Evolutionary conservation across 2,113 vertebrate genomes (phyloP), one percentile per base, ranked within the genome.

Genomic region (Tinamus guttatus): DNA sequence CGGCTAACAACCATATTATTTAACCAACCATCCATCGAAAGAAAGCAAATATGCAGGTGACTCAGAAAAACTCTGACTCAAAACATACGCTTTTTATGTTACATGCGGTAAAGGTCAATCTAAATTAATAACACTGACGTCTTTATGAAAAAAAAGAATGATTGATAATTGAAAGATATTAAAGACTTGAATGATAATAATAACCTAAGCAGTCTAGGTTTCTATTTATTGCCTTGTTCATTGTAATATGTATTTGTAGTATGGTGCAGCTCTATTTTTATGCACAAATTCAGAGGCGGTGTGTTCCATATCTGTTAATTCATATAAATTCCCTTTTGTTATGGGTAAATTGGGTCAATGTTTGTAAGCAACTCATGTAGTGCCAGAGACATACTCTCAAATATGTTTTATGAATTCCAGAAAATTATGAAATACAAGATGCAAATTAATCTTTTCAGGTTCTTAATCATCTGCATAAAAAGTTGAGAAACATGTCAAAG

Each of bases 381-480:
- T 58, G 41, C 30, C 32, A 43, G 40, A 88, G 52, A 81, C 27
- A 13, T 58, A 34, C 2, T 60, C 22, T 69, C 13, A 78, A 78
- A 21, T 4, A n/a, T 3, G 3, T 20, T 9, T 73, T 54, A 32
- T 92, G 52, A 69, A 86, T 81, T 90, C 78, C 87, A 78, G 49
- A 70, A 93, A 89, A 65, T 36, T 6, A 4, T 81, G 38, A 95
- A 76, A 65, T 85, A 24, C 30, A 87, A 89, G 16, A 32, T 86
- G 73, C 28, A 80, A 89, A 95, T 97, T 93, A 47, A 95, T 97
- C 86, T 96, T 98, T 98, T 68, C 97, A 99, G 99, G 99, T 99
- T 89, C 98, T 99, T 96, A 99, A 98, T 94, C 99, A 99, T 94
- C 96, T 99, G 94, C 99, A 99, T 93, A 99, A 99, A 98, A 99